phyloP scores from a whole-genome alignment of 2,888 invertebrate genomes.

The Catonia carolina region DNA sequence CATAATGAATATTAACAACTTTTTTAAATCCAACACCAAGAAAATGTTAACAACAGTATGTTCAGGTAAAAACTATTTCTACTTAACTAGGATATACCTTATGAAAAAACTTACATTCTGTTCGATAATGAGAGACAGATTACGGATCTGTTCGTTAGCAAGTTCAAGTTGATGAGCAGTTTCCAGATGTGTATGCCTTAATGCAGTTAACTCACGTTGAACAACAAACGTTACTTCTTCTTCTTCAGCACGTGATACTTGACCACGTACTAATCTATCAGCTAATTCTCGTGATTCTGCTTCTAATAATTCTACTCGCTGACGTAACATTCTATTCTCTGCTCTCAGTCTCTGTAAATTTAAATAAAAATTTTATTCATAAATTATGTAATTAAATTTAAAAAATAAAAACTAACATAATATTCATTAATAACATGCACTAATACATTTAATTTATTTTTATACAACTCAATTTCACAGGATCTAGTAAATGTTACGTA shows the following conservation, averaged over 20 bases:
- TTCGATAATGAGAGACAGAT: slow-evolving; percentile 69
- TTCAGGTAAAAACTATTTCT: no score
- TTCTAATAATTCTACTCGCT: slow-evolving; percentile 91
- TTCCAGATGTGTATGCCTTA: slow-evolving; percentile 80
- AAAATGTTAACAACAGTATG: no score
- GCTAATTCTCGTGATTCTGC: slow-evolving; percentile 91
- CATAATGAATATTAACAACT: no score
- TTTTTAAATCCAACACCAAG: no score
- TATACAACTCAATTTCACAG: no score
- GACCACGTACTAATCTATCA: slow-evolving; percentile 83
- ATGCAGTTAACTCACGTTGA: slow-evolving; percentile 80
- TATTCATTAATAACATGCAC: no score
- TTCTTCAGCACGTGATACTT: slow-evolving; percentile 83
- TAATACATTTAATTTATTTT: no score
- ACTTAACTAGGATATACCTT: no score
- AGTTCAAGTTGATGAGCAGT: slow-evolving; percentile 83
- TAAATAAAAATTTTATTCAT: no score
- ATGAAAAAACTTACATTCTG: slow-evolving; percentile 66
- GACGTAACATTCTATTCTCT: slow-evolving; percentile 92
- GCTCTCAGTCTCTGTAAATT: slow-evolving; percentile 64
- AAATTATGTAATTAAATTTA: no score
- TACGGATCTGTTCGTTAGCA: slow-evolving; percentile 82
- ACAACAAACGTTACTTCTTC: slow-evolving; percentile 82
- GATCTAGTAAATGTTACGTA: no score
- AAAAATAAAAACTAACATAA: no score